Conservation (phyloP, 2,113 vertebrate species). For the Neogale vison region DNA sequence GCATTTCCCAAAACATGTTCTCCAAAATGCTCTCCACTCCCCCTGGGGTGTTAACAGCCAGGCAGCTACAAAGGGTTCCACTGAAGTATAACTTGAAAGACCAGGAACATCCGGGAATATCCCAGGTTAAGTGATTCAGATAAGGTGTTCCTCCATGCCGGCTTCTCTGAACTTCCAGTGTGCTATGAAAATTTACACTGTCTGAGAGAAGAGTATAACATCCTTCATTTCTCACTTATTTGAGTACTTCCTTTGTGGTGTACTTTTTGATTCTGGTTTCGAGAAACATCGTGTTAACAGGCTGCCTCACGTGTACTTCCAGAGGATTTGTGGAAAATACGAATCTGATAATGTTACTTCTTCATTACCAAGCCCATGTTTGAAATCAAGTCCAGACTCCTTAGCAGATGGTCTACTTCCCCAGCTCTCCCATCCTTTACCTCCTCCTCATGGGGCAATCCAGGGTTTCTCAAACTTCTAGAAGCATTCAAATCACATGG, state of each 20-base stretch:
- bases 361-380: not conserved
- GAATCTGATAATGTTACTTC: not conserved
- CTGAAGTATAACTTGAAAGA: conserved; percentile 22
- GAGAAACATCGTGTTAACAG: not conserved
- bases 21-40: not conserved
- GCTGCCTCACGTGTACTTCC: not conserved
- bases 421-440: not conserved
- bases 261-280: not conserved
- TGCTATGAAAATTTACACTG: not conserved
- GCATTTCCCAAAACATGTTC: conserved; percentile 28
- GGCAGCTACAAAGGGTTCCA: not conserved
- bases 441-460: not conserved
- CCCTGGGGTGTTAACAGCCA: not conserved
- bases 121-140: conserved; percentile 9
- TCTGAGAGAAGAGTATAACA: not conserved
- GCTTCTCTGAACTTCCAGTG: not conserved
- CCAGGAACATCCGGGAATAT: not conserved
- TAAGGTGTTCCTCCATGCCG: not conserved
- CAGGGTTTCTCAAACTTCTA: not conserved
- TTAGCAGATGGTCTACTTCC: not conserved
- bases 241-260: not conserved
- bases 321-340: not conserved
- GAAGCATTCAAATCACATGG: not conserved
- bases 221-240: not conserved
- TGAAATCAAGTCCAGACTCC: not conserved